These are phyloP conservation scores for Catamblyrhynchus diadema DNA, from an alignment of 2,797 vertebrate genomes.

Conservation along the genomic window DNA sequence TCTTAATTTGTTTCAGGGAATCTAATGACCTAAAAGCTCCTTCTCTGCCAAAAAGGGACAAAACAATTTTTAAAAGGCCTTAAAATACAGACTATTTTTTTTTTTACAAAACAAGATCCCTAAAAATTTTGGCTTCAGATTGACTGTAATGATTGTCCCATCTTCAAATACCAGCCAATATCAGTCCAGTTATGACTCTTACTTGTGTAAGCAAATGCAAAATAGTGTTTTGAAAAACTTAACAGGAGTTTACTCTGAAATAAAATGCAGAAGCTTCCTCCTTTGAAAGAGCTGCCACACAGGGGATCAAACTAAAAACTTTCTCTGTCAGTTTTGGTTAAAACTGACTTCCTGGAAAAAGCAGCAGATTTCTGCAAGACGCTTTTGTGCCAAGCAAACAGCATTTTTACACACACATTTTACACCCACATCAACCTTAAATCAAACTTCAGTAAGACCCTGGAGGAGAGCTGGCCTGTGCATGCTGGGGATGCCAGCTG, in stretches of 20 bases:
- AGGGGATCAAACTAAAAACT: background rate
- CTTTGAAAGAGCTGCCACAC: background rate
- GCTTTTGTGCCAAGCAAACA: background rate
- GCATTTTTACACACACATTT: background rate
- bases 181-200: background rate
- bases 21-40: background rate
- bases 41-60: background rate
- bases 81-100: accelerated
- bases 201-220: background rate
- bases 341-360: background rate
- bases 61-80: background rate
- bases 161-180: background rate
- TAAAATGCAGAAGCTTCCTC: background rate
- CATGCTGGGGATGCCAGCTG: background rate
- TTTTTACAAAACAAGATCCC: background rate
- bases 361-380: background rate
- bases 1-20: background rate
- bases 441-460: background rate
- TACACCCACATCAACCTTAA: background rate
- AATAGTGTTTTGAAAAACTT: background rate
- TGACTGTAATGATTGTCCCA: background rate
- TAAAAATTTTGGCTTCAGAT: background rate
- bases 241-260: background rate
- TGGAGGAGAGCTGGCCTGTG: background rate
- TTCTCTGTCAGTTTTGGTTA: background rate